phyloP scores from a whole-genome alignment of 1,140 invertebrate genomes.

The Sarcophaga peregrina region DNA sequence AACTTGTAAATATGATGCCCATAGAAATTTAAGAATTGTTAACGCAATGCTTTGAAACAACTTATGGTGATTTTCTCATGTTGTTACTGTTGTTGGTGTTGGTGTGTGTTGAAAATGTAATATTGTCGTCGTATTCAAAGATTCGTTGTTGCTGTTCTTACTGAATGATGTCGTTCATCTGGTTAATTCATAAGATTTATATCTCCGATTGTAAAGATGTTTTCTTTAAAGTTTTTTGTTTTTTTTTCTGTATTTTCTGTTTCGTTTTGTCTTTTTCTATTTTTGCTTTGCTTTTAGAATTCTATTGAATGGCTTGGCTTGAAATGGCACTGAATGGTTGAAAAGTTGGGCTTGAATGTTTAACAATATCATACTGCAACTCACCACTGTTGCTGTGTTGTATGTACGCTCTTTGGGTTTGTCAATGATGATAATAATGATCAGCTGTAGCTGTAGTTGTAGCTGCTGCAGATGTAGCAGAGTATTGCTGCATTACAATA shows the following conservation, averaged over 20 bases:
- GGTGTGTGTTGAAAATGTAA: neutral
- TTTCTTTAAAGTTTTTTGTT: constrained; percentile 1
- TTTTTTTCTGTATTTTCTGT: neutral
- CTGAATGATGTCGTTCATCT: constrained; percentile 30
- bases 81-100: neutral
- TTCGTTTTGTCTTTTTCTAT: constrained; percentile 1
- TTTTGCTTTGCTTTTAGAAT: too few relatives aligned
- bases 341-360: too few relatives aligned
- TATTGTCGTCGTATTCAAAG: neutral
- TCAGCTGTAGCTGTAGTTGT: neutral
- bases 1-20: constrained; percentile 66
- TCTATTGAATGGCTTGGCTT: too few relatives aligned
- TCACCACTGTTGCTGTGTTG: too few relatives aligned
- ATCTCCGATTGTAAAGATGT: constrained; percentile 40
- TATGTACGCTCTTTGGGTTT: neutral
- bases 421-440: constrained; percentile 3
- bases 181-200: constrained; percentile 41
- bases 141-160: neutral
- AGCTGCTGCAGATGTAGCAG: too few relatives aligned
- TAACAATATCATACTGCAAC: too few relatives aligned
- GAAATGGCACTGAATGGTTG: too few relatives aligned
- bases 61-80: neutral
- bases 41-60: neutral
- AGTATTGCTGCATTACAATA: too few relatives aligned
- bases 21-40: constrained; percentile 62